Percentiles rank a stretch among this genome's conserved stretches.
Conservation (phyloP, 2,113 vertebrate genomes). For the Pituophis catenifer region DNA sequence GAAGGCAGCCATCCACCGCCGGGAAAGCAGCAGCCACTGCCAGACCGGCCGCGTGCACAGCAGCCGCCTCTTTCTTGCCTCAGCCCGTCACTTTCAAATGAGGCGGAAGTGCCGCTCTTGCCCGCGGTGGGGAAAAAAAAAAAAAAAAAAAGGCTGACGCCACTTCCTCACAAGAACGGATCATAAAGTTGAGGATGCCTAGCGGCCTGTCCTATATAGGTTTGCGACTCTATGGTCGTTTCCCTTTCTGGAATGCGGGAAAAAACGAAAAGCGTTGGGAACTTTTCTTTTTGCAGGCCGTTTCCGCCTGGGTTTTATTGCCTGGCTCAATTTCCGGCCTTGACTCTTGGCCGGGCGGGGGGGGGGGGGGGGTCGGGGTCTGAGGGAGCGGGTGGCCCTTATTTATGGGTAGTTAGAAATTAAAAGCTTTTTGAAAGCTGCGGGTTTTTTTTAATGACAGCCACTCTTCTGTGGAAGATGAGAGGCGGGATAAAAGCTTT, state of each 20-base stretch:
- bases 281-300: background rate
- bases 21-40: rapidly evolving
- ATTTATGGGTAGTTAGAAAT: no score
- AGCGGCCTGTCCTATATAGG: rapidly evolving
- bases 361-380: no score
- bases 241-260: background rate
- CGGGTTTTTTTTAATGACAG: no score
- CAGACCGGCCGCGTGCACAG: rapidly evolving
- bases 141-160: background rate
- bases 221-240: background rate
- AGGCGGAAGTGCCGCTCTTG: slow-evolving; percentile 55
- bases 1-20: slow-evolving; percentile 56
- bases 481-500: background rate
- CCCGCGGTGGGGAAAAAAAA: background rate
- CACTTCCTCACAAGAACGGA: background rate
- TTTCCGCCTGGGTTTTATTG: background rate
- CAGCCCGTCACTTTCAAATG: slow-evolving; percentile 56
- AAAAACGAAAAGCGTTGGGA: background rate
- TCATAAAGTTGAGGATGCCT: background rate
- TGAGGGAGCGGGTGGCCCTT: background rate
- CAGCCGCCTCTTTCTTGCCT: rapidly evolving
- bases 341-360: background rate
- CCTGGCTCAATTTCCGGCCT: background rate
- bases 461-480: background rate
- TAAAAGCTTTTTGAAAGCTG: background rate